Percentiles rank a stretch among this genome's conserved stretches.
Evolutionary conservation across 2,797 vertebrate species (phyloP).

Genomic region (Nannoperca australis): DNA sequence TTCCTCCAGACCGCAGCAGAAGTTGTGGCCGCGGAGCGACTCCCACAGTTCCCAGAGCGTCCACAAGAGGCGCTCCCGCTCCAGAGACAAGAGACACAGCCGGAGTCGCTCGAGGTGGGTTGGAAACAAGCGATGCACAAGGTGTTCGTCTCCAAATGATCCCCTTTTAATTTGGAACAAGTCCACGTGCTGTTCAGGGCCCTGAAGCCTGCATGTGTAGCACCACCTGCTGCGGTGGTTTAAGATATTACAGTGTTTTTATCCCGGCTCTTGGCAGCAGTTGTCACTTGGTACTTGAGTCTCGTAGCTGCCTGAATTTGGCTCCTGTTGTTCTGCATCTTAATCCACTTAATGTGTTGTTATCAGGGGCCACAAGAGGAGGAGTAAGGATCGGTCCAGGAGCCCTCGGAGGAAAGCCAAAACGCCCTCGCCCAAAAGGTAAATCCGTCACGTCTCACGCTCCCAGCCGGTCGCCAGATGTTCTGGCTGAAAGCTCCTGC

Average conservation of each 20-base stretch:
- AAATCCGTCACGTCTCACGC: neutral
- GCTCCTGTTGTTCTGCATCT: neutral
- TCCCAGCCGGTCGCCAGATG: neutral
- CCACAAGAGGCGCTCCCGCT: slow-evolving; percentile 89
- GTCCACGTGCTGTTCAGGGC: neutral
- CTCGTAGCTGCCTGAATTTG: neutral
- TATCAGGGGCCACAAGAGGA: slow-evolving; percentile 88
- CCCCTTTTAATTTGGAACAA: neutral
- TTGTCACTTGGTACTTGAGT: neutral
- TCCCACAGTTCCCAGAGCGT: slow-evolving; percentile 86
- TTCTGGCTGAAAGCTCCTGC: neutral
- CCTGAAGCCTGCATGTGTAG: neutral
- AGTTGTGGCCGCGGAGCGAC: slow-evolving; percentile 84
- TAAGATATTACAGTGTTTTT: neutral
- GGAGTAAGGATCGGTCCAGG: slow-evolving; percentile 90
- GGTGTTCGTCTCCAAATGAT: neutral
- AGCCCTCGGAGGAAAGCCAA: slow-evolving; percentile 87
- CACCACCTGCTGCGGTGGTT: neutral
- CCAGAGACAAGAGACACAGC: slow-evolving; percentile 88
- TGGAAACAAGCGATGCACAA: too few species aligned
- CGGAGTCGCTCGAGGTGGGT: slow-evolving; percentile 90
- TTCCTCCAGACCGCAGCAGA: slow-evolving; percentile 82
- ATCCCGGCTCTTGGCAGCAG: neutral
- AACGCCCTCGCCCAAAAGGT: slow-evolving; percentile 92
- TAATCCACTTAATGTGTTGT: slow-evolving; percentile 10